Percentiles rank a stretch among this genome's conserved stretches.
Conservation (phyloP, 2,113 vertebrate genomes). For the western clawed frog (Xenopus tropicalis) region UCB_Xtro_10.0 CM004450.2:107754501-107755000, state of each 20-base stretch:
- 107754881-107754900: constrained; percentile 75
- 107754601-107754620: constrained; percentile 70
- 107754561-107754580: too few species aligned
- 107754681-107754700: constrained; percentile 87
- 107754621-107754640: constrained; percentile 78
- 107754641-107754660: constrained; percentile 69
- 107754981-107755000: constrained; percentile 91
- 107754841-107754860: constrained; percentile 66
- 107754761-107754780: constrained; percentile 83
- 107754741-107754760: constrained; percentile 83
- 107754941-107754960: constrained; percentile 73
- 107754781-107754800: constrained; percentile 89
- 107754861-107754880: constrained; percentile 68
- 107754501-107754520: too few species aligned
- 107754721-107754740: constrained; percentile 76
- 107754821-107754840: constrained; percentile 75
- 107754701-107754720: constrained; percentile 91
- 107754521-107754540: too few species aligned
- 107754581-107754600: too few species aligned
- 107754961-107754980: constrained; percentile 71
- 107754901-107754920: constrained; percentile 64
- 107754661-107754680: constrained; percentile 79
- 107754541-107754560: too few species aligned
- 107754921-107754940: constrained; percentile 67
- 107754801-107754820: constrained; percentile 88